phyloP scores from a whole-genome alignment of 2,113 vertebrate genomes.

The Callipepla californica region DNA sequence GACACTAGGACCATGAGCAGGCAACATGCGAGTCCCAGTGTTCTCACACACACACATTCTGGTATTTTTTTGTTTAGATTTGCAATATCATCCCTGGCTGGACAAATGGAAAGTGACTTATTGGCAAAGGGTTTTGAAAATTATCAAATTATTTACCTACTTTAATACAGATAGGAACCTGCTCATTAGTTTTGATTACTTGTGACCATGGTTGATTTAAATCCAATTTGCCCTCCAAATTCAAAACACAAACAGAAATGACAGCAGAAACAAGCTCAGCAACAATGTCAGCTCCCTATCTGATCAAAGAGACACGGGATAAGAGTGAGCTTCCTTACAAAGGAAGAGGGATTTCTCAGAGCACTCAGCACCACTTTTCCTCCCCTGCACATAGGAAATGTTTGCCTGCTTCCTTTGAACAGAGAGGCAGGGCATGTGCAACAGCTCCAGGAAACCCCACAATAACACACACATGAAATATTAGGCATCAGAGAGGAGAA shows the following conservation, averaged over 20 bases:
- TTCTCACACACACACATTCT: background rate
- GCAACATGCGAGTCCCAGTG: background rate
- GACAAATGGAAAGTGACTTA: constrained; percentile 27
- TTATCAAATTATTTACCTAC: constrained; percentile 15
- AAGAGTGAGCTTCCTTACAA: background rate
- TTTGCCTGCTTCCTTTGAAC: background rate
- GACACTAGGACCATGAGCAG: too few relatives aligned
- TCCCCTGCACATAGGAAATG: background rate
- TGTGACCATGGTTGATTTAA: background rate
- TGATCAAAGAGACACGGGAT: background rate
- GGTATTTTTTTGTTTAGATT: constrained; percentile 23
- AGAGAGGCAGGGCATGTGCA: background rate
- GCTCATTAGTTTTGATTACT: constrained; percentile 32
- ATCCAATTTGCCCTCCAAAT: background rate
- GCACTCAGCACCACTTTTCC: background rate
- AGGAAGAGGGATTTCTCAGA: background rate
- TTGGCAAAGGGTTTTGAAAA: background rate
- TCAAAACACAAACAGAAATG: background rate
- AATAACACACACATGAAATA: background rate
- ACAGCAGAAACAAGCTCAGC: background rate
- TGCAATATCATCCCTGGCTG: background rate
- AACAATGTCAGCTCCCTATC: background rate
- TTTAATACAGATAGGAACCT: background rate
- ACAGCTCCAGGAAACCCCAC: background rate
- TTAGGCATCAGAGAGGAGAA: background rate